Evolutionary conservation across 2,888 invertebrate species (phyloP).

Genomic region (Portevinia maculata): DNA sequence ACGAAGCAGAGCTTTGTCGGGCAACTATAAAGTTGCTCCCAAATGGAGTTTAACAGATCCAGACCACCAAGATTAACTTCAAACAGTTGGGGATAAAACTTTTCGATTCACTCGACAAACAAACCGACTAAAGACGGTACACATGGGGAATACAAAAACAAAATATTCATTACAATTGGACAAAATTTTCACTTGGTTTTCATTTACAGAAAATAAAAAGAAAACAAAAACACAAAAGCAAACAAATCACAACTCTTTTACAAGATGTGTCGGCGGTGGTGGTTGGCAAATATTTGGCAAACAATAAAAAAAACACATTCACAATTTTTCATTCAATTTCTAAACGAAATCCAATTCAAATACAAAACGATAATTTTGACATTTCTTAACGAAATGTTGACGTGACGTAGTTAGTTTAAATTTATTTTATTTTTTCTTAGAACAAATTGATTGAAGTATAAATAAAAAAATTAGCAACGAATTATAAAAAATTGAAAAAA

Average conservation of each 20-base stretch:
- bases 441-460: too few species aligned
- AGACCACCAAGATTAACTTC: constrained; percentile 76
- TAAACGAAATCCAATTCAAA: neutral
- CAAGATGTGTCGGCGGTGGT: neutral
- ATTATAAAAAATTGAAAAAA: constrained; percentile 32
- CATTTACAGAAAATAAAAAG: constrained; percentile 1
- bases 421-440: neutral
- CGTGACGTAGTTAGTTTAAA: neutral
- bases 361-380: neutral
- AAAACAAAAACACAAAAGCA: neutral
- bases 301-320: constrained; percentile 4
- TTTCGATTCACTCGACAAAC: constrained; percentile 30
- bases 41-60: constrained; percentile 82
- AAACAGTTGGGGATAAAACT: constrained; percentile 48
- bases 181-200: constrained; percentile 38
- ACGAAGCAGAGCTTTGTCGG: constrained; percentile 81
- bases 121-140: constrained; percentile 27
- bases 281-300: neutral
- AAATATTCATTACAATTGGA: constrained; percentile 13
- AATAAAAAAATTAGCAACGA: constrained; percentile 11
- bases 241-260: neutral
- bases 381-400: neutral
- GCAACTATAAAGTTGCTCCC: constrained; percentile 83
- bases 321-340: neutral
- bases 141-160: constrained; percentile 47